Conservation (phyloP, 2,797 vertebrate species). For the Trematomus bernacchii region DNA sequence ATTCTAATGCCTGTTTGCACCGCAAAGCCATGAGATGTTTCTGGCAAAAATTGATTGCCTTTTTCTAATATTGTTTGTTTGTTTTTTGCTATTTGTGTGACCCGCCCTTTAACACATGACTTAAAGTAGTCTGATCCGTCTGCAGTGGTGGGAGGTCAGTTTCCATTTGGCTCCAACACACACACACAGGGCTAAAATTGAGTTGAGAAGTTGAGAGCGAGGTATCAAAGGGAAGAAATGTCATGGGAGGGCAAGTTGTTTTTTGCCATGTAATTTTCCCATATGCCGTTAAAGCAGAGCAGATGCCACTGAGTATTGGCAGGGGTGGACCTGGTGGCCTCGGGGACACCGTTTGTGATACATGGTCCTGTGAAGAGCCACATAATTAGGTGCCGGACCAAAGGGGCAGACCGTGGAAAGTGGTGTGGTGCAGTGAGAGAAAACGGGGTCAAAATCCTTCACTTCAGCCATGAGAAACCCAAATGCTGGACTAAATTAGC, state of each 20-base stretch:
- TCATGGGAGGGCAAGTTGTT: conserved; percentile 68
- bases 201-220: conserved; percentile 61
- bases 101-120: conserved; percentile 14
- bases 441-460: conserved; percentile 57
- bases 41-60: neutral
- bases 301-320: conserved; percentile 73
- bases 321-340: conserved; percentile 50
- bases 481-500: conserved; percentile 49
- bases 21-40: neutral
- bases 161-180: conserved; percentile 43
- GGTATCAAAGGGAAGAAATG: conserved; percentile 74
- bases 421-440: conserved; percentile 29
- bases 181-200: conserved; percentile 62
- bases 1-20: neutral
- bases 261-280: conserved; percentile 70
- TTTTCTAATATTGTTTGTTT: neutral
- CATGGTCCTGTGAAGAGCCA: conserved; percentile 52
- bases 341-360: conserved; percentile 57
- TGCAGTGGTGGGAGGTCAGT: conserved; percentile 51
- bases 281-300: conserved; percentile 71
- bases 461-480: conserved; percentile 47
- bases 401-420: conserved; percentile 43
- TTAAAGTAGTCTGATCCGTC: conserved; percentile 44
- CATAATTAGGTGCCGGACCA: conserved; percentile 63
- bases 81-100: conserved; percentile 25